Base-by-base conservation (phyloP, 2,888 invertebrate genomes). In the Morpho helenor region DNA sequence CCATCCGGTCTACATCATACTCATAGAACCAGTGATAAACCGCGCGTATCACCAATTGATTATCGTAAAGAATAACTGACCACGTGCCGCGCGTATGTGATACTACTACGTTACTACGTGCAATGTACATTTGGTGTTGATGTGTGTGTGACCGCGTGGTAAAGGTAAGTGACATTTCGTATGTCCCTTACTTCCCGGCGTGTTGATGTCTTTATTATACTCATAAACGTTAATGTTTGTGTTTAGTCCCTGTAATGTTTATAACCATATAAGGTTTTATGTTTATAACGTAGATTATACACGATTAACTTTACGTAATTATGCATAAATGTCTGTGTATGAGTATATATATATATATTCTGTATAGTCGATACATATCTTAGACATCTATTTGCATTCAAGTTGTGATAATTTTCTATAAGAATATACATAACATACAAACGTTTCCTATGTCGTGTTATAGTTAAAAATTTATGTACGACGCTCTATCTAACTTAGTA, bases 61-160 rank as follows among this genome's bases (percentile, higher is more conserved):
- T 67, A 69, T 69, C 61, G 60, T 61, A 55, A 71, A 71, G 79
- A 84, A 76, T 84, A 87, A 84, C 85, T 87, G 85, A 82, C 81
- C 77, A 76, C 67, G 74, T 72, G 75, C 76, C 76, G 59, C 49
- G 71, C 75, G 77, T 85, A 81, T 84, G 87, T 84, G 84, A 73
- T 77, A 71, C 69, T 64, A 66, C 77, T 79, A 78, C 16, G 16
- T 74, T 81, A 82, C 84, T 85, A 84, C 84, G 84, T 87, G 87
- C 71, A 69, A 76, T 71, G 81, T 82, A 57, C 31, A 79, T 71
- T 81, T 82, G 81, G 83, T 77, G 74, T 70, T 72, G 71, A 69
- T 66, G 71, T 66, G 66, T 68, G 72, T 69, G 74, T 72, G 63
- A 53, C 67, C 65, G 68, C 67, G 68, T 74, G 70, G 68, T 68